Base-by-base conservation (phyloP, 2,888 invertebrate genomes). In the Eupsilia transversa region DNA sequence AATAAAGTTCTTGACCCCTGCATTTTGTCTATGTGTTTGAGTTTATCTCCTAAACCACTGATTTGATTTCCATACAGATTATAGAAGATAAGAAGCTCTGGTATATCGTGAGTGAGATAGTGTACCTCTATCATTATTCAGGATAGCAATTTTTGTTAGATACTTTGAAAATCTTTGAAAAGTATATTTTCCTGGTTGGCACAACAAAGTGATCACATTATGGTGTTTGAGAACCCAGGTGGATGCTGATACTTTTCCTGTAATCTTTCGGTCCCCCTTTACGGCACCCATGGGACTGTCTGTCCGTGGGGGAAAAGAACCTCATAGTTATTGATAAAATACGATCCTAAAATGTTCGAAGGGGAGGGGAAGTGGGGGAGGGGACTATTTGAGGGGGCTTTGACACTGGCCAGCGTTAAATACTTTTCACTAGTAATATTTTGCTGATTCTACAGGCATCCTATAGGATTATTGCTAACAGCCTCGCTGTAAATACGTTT, bases 281-380 rank as follows among this genome's bases (percentile, higher is more conserved):
- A 66, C 46, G 56, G 64, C 43, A 14, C 79, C 71, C 79, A 14
- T 20, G 80, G 66, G 68, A 73, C 54, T 60, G 60, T 27, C 60
- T 72, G 57, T 54, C 68, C 59, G 27, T 63, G n/a, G 35, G 46
- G 65, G 71, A 61, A 66, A 69, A 69, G 60, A 60, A 46, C 59
- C 57, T n/a, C 43, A 63, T 75, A 73, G 66, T 71, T 86, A 89
- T 89, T 87, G 81, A 85, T 86, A 79, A 84, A 84, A 76, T 69
- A 64, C 72, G 64, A 72, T 71, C 77, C 73, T 73, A 71, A 79
- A 72, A 65, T 77, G 52, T 66, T 69, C 30, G 30, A 74, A 43
- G 60, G 33, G 41, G 4, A 14, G 33, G 33, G 17, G 9, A 46
- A 46, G 12, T 20, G 23, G 52, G 43, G 20, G 12, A 23, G 20